Evolutionary conservation across 2,888 invertebrate species (phyloP), one percentile per base, ranked within the genome.

Genomic region (Cenopis cana): DNA sequence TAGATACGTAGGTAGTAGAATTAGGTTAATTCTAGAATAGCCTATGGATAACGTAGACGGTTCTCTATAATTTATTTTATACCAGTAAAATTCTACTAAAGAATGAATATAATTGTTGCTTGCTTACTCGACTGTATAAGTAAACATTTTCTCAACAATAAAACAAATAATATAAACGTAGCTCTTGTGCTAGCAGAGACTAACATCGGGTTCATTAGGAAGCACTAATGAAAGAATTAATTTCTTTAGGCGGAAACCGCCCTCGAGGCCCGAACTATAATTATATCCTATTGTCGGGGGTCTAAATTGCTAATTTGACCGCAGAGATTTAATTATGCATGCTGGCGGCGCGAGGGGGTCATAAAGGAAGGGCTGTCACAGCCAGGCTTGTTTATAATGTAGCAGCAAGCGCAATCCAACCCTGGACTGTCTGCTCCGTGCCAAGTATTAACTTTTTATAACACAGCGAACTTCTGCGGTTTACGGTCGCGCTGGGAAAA

Each of bases 291-390:
- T 90, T 91, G 89, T 89, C 85, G 81, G 84, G 85, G 87, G 85
- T 87, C 87, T 88, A 90, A 92, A 89, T 89, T 86, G 89, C 90
- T 93, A 93, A 92, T 93, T 93, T 92, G 90, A 90, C 91, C 91
- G 89, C 90, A 84, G 85, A 90, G 90, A 93, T 92, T 93, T 92
- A 93, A 93, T 93, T 93, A 93, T 93, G 92, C 91, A 93, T 91
- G 87, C 90, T 86, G 86, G 84, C 86, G 85, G 81, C 79, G 85
- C 84, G 88, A 83, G 85, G 87, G 86, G 87, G 85, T 83, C 87
- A 87, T 89, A 89, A 90, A 89, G 85, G 89, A 62, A 86, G 88
- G 89, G 87, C 87, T 90, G 90, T 90, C 91, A 89, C 90, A 81
- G 85, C 77, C 90, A 87, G 86, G 84, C 88, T 91, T 91, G 91